Evolutionary conservation across 2,797 vertebrate species (phyloP).

Genomic region (Pangasius djambal): DNA sequence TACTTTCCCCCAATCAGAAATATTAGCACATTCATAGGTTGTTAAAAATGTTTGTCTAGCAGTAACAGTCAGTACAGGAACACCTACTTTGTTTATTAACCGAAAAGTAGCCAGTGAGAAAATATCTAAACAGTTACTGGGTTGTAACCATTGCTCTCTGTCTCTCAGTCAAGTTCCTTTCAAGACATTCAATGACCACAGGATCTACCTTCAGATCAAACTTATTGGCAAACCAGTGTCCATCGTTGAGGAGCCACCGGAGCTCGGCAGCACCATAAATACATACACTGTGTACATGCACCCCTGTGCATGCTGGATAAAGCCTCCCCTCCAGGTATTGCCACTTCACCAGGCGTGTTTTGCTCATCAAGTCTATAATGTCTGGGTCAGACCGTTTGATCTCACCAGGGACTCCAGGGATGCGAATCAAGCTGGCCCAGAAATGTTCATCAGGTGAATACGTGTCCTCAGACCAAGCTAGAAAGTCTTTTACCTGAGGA

Average conservation of each 20-base stretch:
- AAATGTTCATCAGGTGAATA: conserved; percentile 95
- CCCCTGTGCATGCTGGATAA: conserved; percentile 88
- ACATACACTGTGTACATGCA: conserved; percentile 87
- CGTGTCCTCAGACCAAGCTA: conserved; percentile 87
- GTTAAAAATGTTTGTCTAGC: neutral
- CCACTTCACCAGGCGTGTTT: conserved; percentile 92
- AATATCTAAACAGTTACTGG: neutral
- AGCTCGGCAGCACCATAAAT: conserved; percentile 89
- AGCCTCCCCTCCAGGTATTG: conserved; percentile 82
- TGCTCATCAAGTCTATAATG: conserved; percentile 87
- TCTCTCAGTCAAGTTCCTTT: conserved; percentile 77
- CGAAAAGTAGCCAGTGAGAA: neutral
- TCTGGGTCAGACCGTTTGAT: conserved; percentile 77
- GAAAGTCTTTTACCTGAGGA: conserved; percentile 79
- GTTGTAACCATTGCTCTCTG: conserved; percentile 68
- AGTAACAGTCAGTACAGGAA: neutral
- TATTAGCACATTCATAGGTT: neutral
- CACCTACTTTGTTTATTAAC: neutral
- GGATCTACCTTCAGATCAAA: conserved; percentile 92
- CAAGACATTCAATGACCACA: conserved; percentile 85
- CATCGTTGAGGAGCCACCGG: conserved; percentile 86
- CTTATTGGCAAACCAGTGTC: conserved; percentile 95
- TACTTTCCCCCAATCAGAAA: neutral
- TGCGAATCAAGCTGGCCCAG: conserved; percentile 86
- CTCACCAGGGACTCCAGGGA: conserved; percentile 85